phyloP scores from a whole-genome alignment of 2,113 vertebrate species.

The Ceyx margarethae region DNA sequence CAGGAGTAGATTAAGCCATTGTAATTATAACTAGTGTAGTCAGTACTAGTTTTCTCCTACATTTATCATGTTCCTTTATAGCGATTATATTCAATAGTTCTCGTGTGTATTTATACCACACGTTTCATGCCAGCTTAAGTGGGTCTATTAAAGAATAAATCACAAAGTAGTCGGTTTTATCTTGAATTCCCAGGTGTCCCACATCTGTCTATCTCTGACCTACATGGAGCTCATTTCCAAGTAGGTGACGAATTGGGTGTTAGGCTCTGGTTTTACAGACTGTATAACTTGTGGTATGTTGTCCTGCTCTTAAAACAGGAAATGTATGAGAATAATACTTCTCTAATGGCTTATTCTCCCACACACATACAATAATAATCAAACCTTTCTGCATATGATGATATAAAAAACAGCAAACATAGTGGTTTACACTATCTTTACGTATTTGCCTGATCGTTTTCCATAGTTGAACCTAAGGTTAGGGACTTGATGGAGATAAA shows the following conservation, averaged over 20 bases:
- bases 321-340: background rate
- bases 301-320: background rate
- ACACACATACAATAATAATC: background rate
- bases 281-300: background rate
- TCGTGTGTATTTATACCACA: background rate
- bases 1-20: background rate
- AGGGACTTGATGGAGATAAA: background rate
- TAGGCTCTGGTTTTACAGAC: background rate
- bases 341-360: background rate
- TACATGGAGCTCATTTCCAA: background rate
- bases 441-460: background rate
- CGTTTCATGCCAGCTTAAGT: background rate
- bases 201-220: background rate
- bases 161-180: background rate
- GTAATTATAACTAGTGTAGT: background rate
- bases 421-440: background rate
- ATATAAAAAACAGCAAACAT: background rate
- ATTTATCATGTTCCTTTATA: background rate
- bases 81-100: background rate
- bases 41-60: background rate
- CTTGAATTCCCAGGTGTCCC: background rate
- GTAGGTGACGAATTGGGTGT: background rate
- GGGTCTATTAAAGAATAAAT: background rate
- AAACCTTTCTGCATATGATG: background rate
- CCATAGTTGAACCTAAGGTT: background rate